These are phyloP conservation scores for Hirtodrosophila alboralis DNA, from an alignment of 2,888 invertebrate genomes.

Conservation along the genomic window DNA sequence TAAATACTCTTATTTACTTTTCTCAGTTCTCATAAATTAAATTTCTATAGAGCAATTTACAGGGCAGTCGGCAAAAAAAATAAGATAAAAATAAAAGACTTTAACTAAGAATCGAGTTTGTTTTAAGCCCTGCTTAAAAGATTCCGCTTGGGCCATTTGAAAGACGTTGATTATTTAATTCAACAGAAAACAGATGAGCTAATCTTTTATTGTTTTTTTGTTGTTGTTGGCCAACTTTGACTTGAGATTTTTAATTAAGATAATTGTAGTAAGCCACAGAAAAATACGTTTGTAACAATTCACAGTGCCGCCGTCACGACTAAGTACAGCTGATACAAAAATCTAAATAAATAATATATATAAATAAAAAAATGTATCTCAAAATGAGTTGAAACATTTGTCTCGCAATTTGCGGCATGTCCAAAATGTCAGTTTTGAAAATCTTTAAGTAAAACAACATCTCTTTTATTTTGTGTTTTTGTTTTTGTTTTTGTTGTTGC, in stretches of 20 bases:
- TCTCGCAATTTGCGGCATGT: slow-evolving; percentile 34
- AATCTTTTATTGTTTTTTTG: slow-evolving; percentile 44
- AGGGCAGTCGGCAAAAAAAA: slow-evolving; percentile 6
- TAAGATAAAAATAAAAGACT: too few relatives aligned
- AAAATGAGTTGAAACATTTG: slow-evolving; percentile 59
- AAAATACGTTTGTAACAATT: slow-evolving; percentile 12
- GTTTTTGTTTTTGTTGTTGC: too few relatives aligned
- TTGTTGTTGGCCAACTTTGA: slow-evolving; percentile 58
- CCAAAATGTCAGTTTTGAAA: slow-evolving; percentile 56
- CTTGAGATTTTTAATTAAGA: slow-evolving; percentile 73
- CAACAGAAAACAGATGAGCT: slow-evolving; percentile 68
- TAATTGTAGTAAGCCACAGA: slow-evolving; percentile 61
- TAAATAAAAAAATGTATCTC: neutral
- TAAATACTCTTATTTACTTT: neutral
- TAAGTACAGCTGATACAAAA: slow-evolving; percentile 31
- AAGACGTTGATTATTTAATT: slow-evolving; percentile 53
- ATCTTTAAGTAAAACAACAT: slow-evolving; percentile 34
- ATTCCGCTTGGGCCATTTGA: slow-evolving; percentile 26
- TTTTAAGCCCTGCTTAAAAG: slow-evolving; percentile 32
- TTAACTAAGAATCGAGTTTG: slow-evolving; percentile 19
- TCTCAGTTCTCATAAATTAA: slow-evolving; percentile 8
- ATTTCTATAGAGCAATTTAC: neutral
- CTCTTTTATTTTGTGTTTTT: too few relatives aligned
- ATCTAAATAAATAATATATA: neutral
- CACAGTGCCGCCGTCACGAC: too few relatives aligned